Conservation (phyloP, 2,797 vertebrate species). For the Pogoniulus pusillus region DNA sequence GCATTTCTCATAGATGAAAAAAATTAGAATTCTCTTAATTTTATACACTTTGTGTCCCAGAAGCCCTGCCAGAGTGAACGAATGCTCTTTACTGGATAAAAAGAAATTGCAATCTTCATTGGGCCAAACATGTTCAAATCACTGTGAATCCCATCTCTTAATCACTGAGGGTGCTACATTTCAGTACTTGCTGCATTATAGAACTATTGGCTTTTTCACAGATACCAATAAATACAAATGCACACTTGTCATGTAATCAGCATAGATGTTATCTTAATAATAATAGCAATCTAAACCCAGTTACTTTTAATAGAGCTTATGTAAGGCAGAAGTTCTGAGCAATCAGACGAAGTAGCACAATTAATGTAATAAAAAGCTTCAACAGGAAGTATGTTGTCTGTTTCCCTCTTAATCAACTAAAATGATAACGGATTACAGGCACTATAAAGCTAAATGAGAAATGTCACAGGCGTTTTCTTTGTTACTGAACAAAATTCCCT, state of each 20-base stretch:
- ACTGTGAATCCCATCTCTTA: not conserved
- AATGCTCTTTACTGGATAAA: not conserved
- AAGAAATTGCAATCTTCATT: not conserved
- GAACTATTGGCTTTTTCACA: not conserved
- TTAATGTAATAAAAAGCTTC: constrained; percentile 53
- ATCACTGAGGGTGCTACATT: not conserved
- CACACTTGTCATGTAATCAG: constrained; percentile 14
- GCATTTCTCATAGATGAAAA: not conserved
- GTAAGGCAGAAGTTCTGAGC: constrained; percentile 38
- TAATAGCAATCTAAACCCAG: constrained; percentile 41
- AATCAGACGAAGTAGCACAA: constrained; percentile 46
- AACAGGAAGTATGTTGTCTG: constrained; percentile 23
- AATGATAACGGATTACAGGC: not conserved
- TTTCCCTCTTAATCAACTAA: constrained; percentile 56
- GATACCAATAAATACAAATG: not conserved
- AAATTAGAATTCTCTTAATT: not conserved
- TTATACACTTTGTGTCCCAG: not conserved
- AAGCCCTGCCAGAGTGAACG: not conserved
- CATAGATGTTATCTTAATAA: constrained; percentile 62
- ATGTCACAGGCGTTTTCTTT: not conserved
- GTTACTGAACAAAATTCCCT: not conserved
- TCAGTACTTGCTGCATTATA: not conserved
- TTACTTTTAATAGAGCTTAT: constrained; percentile 54
- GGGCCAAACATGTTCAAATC: not conserved
- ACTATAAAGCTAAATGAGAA: not conserved